phyloP scores from a whole-genome alignment of 2,888 invertebrate genomes.

The Diplolepis rosae region DNA sequence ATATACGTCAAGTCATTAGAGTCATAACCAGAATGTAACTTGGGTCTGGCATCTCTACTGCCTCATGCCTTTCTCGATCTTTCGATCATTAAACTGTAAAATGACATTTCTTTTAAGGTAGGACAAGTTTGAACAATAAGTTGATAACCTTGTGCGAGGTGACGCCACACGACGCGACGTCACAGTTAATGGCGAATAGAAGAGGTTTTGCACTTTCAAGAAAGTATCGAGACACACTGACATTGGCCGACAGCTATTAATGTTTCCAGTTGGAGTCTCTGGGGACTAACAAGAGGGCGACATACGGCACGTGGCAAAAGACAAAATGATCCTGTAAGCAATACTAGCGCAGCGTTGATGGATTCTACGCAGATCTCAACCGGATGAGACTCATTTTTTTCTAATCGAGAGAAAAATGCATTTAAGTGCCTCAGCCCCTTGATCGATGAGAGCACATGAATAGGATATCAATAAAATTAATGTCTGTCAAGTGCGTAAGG shows the following conservation, averaged over 20 bases:
- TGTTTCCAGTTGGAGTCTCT: constrained; percentile 40
- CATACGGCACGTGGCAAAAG: constrained; percentile 43
- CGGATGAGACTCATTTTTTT: neutral
- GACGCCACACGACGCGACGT: neutral
- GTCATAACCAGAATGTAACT: no score
- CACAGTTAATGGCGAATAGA: neutral
- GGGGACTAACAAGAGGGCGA: no score
- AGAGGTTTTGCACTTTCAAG: constrained; percentile 39
- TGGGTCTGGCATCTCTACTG: constrained; percentile 54
- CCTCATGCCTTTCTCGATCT: constrained; percentile 49
- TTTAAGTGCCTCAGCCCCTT: constrained; percentile 6
- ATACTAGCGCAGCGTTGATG: constrained; percentile 43
- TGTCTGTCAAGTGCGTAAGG: neutral
- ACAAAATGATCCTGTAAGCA: constrained; percentile 42
- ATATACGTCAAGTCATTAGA: constrained; percentile 50
- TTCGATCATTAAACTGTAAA: constrained; percentile 53
- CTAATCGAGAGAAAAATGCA: neutral
- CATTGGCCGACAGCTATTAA: constrained; percentile 44
- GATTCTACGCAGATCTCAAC: constrained; percentile 33
- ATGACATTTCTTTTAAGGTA: constrained; percentile 50
- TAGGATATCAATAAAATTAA: constrained; percentile 21
- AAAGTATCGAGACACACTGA: constrained; percentile 36
- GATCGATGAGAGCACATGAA: constrained; percentile 4
- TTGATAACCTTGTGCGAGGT: neutral
- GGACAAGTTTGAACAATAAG: constrained; percentile 36